Evolutionary conservation across 1,140 invertebrate genomes (phyloP).

Genomic region (Monochamus saltuarius): DNA sequence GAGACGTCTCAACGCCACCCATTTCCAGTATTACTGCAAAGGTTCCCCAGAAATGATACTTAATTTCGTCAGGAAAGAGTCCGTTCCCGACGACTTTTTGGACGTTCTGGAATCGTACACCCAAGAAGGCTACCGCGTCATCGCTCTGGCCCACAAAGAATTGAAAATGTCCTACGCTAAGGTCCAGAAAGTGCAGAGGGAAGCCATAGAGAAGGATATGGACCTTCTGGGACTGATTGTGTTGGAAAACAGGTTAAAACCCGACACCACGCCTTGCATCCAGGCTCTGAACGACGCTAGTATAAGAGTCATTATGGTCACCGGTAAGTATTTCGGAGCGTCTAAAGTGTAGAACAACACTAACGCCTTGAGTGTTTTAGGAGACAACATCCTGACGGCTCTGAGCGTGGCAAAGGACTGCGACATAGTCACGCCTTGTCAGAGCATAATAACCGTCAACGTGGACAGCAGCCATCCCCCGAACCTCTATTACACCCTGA

Average conservation of each 20-base stretch:
- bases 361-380: slow-evolving; percentile 58
- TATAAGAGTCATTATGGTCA: slow-evolving; percentile 94
- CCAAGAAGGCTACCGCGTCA: slow-evolving; percentile 85
- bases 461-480: slow-evolving; percentile 37
- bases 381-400: slow-evolving; percentile 96
- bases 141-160: slow-evolving; percentile 73
- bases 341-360: slow-evolving; percentile 2
- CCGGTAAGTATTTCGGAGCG: slow-evolving; percentile 61
- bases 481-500: slow-evolving; percentile 47
- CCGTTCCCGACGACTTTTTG: slow-evolving; percentile 71
- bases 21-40: slow-evolving; percentile 85
- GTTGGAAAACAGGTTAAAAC: slow-evolving; percentile 90
- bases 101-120: slow-evolving; percentile 76
- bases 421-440: slow-evolving; percentile 76
- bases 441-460: slow-evolving; percentile 65
- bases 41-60: slow-evolving; percentile 93
- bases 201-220: slow-evolving; percentile 78
- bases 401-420: slow-evolving; percentile 95
- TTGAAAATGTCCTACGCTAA: slow-evolving; percentile 65
- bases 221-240: slow-evolving; percentile 88
- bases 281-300: slow-evolving; percentile 76
- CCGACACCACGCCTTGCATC: slow-evolving; percentile 81
- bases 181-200: slow-evolving; percentile 71
- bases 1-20: slow-evolving; percentile 64
- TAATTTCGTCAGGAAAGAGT: slow-evolving; percentile 51